phyloP scores from a whole-genome alignment of 2,888 invertebrate genomes.

The Tinea trinotella region DNA sequence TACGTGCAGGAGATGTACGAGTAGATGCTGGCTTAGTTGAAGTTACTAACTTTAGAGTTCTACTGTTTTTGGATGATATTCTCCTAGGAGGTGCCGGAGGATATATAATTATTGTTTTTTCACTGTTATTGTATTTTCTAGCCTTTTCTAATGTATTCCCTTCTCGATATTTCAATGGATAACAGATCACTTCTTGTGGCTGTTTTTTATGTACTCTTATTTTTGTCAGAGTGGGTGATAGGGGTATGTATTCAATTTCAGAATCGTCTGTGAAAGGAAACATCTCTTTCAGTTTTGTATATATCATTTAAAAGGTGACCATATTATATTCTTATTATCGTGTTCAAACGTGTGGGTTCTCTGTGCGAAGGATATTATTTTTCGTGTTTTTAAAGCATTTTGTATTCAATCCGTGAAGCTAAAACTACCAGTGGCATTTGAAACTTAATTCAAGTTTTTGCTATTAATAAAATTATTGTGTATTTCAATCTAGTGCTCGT shows the following conservation, averaged over 20 bases:
- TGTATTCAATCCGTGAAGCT: slow-evolving; percentile 25
- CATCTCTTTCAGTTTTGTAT: background rate
- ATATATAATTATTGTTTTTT: slow-evolving; percentile 30
- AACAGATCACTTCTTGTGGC: slow-evolving; percentile 73
- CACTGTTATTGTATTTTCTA: background rate
- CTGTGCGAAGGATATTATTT: slow-evolving; percentile 45
- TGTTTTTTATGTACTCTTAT: slow-evolving; percentile 81
- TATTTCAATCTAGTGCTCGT: slow-evolving; percentile 35
- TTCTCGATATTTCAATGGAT: slow-evolving; percentile 49
- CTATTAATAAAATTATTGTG: slow-evolving; percentile 21
- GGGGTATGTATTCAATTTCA: slow-evolving; percentile 86
- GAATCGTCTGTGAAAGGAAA: slow-evolving; percentile 77
- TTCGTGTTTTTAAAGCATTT: slow-evolving; percentile 24
- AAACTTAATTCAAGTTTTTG: background rate
- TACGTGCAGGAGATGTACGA: slow-evolving; percentile 38
- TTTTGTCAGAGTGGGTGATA: slow-evolving; percentile 84
- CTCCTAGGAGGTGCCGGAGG: slow-evolving; percentile 84
- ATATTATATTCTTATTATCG: slow-evolving; percentile 29
- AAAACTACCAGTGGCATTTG: slow-evolving; percentile 12
- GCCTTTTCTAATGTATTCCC: slow-evolving; percentile 19
- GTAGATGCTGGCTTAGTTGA: slow-evolving; percentile 54
- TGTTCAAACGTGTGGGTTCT: slow-evolving; percentile 50
- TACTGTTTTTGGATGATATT: slow-evolving; percentile 81
- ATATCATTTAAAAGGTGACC: background rate
- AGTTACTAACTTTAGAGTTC: slow-evolving; percentile 77